Evolutionary conservation across 2,113 vertebrate species (phyloP).

Genomic region (Amblyornis subalaris): DNA sequence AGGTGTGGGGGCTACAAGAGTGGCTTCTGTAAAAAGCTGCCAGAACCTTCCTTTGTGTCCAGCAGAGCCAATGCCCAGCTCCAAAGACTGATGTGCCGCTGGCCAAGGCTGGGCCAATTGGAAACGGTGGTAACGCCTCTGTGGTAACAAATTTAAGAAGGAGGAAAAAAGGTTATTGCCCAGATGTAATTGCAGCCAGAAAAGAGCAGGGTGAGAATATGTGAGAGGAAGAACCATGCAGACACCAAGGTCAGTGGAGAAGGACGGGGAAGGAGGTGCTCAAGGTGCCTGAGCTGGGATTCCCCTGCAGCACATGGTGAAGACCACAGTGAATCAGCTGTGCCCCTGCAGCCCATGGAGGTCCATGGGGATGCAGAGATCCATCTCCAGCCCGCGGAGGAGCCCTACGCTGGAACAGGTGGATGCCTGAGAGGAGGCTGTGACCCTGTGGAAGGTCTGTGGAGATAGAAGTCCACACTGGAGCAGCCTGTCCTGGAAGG

Average conservation of each 20-base stretch:
- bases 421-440: not conserved
- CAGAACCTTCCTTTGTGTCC: not conserved
- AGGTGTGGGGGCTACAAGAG: fast-evolving
- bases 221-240: not conserved
- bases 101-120: not conserved
- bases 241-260: not conserved
- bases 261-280: not conserved
- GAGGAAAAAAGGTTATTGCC: fast-evolving
- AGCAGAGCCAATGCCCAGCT: not conserved
- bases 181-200: not conserved
- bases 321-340: not conserved
- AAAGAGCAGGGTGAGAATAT: fast-evolving
- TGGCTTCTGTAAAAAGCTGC: not conserved
- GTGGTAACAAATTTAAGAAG: not conserved
- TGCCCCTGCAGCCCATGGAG: not conserved
- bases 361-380: fast-evolving
- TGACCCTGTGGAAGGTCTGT: too few relatives aligned
- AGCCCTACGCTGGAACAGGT: fast-evolving
- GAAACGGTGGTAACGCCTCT: fast-evolving
- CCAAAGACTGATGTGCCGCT: not conserved
- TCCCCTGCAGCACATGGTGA: not conserved
- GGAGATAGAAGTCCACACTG: too few relatives aligned
- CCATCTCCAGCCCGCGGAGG: not conserved
- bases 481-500: not conserved
- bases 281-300: not conserved